Base-by-base conservation (phyloP, 2,888 invertebrate genomes). In the Camponotus fellah region DNA sequence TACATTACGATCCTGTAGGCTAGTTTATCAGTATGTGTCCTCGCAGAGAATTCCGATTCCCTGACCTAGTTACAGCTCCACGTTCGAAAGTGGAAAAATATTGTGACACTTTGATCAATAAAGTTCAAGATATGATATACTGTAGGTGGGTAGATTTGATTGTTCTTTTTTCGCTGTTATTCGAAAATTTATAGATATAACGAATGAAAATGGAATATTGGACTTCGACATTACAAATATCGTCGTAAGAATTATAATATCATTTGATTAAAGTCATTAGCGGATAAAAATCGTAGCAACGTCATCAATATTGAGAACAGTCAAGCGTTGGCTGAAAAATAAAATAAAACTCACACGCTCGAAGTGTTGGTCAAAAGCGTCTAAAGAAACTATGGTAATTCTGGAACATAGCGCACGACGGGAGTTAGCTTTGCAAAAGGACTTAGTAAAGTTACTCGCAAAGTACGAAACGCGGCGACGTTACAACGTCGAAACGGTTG, bases 11-110 rank as follows among this genome's bases (percentile, higher is more conserved):
- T 68, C 68, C 56, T 68, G 21, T 56, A 68, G 56, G 32, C 56
- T 12, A 56, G 68, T 68, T 77, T 77, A 77, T 71, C 43, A 71
- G 71, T 46, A 58, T 21, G 71, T 71, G 21, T 71, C 17, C 60
- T 58, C 21, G 3, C 79, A 58, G 21, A 71, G 12, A 53, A 53
- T 60, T 56, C 43, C 79, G 46, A 46, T 34, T 60, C 17, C 17
- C 34, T 80, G 79, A 80, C 79, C 79, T 37, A 71, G 79, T 80
- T 80, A 72, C 60, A 46, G 12, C 34, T 71, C 37, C 60, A 26
- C 71, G 71, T 60, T 79, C 60, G 71, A 72, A 71, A 80, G 79
- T 60, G 60, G 79, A 72, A 80, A 80, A 80, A 80, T 69, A 79
- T 80, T 80, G 58, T 62, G 60, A 72, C 79, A 60, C 32, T 40